Evolutionary conservation across 2,113 vertebrate genomes (phyloP), one percentile per base, ranked within the genome.

Genomic region (Bubo bubo): DNA sequence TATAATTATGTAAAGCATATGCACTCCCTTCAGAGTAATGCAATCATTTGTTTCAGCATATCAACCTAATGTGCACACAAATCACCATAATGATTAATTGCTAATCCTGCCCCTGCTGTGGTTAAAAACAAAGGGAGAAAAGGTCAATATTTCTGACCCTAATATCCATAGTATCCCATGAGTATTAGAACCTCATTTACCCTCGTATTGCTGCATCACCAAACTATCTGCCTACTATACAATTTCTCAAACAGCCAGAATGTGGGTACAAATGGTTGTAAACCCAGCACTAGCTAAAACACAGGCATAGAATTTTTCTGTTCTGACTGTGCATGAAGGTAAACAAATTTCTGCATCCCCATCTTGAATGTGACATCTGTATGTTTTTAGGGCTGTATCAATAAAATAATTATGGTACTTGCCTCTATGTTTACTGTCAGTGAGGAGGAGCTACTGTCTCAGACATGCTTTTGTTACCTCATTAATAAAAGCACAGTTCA

Each of bases 401-500:
- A 80, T 88, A 97, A 97, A 97, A 77, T 85, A 91, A 92, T 97
- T 92, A 82, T 39, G 93, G 67, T 79, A 58, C 53, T 93, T 93
- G 43, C 35, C 49, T 77, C 66, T 72, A 32, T 52, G 49, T 84
- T 96, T 86, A 73, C 71, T 91, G 47, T 97, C 95, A 82, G 32
- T 16, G 60, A 79, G 37, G 45, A 87, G 9, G 43, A 95, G 63
- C 79, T 92, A 83, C 82, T 84, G 50, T 27, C 60, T 95, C 79
- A 95, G 77, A 88, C 32, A 66, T 22, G 14, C 12, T 30, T 93
- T 71, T 76, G 21, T 90, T 97, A 92, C 93, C 74, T 95, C 70
- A 62, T 90, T 98, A 97, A 97, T 93, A 97, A 94, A 96, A 96
- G 45, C 28, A 55, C n/a, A 82, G 30, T 88, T 95, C 79, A 82